Percentiles rank a stretch among this genome's conserved stretches.
Conservation (phyloP, 2,888 invertebrate species). For the Rhamnusium bicolor region DNA sequence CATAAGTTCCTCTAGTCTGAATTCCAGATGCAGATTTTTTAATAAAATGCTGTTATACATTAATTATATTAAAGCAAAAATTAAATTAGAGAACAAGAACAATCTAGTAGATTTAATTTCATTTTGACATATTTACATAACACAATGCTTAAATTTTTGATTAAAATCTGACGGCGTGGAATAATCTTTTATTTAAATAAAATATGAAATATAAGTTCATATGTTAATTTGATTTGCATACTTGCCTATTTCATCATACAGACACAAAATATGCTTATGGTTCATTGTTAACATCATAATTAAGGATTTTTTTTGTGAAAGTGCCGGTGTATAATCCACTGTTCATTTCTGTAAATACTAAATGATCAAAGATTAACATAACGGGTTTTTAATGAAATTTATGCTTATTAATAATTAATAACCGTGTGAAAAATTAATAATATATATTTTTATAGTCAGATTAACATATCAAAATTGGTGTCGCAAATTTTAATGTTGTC, state of each 20-base stretch:
- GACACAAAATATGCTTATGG: background rate
- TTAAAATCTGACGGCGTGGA: background rate
- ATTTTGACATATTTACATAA: background rate
- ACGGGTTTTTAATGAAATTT: background rate
- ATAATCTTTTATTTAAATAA: background rate
- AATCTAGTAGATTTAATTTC: background rate
- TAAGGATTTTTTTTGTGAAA: background rate
- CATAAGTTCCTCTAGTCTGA: too few species aligned
- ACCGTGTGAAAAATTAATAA: background rate
- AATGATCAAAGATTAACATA: background rate
- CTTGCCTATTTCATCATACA: background rate
- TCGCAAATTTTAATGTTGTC: background rate
- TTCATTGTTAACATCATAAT: slow-evolving; percentile 7
- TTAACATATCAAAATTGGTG: background rate
- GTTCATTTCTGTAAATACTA: background rate
- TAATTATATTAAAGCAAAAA: too few species aligned
- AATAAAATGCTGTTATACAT: too few species aligned
- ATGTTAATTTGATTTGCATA: background rate
- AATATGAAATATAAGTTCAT: background rate
- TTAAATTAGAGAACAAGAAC: background rate
- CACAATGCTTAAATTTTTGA: background rate
- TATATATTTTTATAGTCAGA: background rate
- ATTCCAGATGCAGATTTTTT: too few species aligned
- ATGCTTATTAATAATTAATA: background rate
- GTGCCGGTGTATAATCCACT: background rate